phyloP scores from a whole-genome alignment of 2,113 vertebrate species.

The Phoenicopterus ruber region DNA sequence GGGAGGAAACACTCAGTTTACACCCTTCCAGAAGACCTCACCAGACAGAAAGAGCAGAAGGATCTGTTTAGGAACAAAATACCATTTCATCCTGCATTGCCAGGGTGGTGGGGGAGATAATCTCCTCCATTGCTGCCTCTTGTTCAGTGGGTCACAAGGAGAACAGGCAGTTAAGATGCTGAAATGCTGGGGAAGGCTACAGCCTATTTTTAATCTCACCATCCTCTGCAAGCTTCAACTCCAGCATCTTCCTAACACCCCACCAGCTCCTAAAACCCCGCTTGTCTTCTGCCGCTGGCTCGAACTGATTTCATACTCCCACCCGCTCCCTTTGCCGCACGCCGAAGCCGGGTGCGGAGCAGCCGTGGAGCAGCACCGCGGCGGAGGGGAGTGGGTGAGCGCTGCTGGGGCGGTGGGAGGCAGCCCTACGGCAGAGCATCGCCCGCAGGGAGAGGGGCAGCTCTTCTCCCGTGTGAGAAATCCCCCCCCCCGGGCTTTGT shows the following conservation, averaged over 20 bases:
- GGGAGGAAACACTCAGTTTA: background rate
- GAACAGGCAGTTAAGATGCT: background rate
- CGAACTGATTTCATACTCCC: background rate
- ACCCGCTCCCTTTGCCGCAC: background rate
- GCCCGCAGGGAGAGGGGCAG: background rate
- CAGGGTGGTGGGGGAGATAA: background rate
- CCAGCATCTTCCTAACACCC: background rate
- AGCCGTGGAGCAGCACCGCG: background rate
- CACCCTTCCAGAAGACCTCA: background rate
- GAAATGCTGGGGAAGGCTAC: background rate
- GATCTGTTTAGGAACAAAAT: background rate
- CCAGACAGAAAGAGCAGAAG: background rate
- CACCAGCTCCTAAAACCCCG: background rate
- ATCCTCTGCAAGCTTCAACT: background rate
- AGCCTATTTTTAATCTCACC: slow-evolving; percentile 21
- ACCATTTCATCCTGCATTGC: background rate
- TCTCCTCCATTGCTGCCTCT: background rate
- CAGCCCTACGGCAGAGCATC: background rate
- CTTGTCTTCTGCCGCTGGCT: background rate
- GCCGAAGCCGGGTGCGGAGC: background rate
- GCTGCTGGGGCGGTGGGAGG: background rate
- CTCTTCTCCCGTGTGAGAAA: background rate
- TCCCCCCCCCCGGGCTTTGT: background rate
- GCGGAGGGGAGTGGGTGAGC: background rate
- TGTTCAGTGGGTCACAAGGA: background rate